Conservation (phyloP, 92 coral and sea anemone genomes). For the Phymanthus crucifer region DNA sequence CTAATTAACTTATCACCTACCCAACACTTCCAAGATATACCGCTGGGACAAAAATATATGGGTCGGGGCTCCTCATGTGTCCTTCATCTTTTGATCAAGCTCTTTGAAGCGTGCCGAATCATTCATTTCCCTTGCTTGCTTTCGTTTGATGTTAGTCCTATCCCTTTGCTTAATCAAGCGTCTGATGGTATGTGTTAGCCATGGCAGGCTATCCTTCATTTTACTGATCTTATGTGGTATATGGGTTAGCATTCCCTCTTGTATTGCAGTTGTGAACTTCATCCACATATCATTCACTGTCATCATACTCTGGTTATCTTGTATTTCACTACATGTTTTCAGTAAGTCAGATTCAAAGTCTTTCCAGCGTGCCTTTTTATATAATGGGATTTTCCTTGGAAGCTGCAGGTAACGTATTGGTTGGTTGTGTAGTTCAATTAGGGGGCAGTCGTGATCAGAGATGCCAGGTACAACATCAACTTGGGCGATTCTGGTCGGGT, state of each 20-base stretch:
- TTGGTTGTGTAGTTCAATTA: conserved; percentile 30
- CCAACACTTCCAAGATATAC: too few species aligned
- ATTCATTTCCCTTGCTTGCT: conserved; percentile 9
- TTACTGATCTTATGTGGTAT: conserved; percentile 32
- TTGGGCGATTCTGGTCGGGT: conserved; percentile 33
- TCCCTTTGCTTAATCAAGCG: conserved; percentile 34
- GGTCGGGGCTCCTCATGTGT: too few species aligned
- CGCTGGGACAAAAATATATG: too few species aligned
- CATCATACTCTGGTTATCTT: conserved; percentile 16
- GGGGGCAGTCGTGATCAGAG: conserved; percentile 63
- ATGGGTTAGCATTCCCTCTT: conserved; percentile 17
- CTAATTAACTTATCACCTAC: too few species aligned
- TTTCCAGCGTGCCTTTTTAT: conserved; percentile 53
- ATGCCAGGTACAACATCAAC: conserved; percentile 46
- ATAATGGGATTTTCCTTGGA: conserved; percentile 59
- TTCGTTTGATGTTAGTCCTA: conserved; percentile 30
- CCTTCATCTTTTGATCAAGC: conserved; percentile 22
- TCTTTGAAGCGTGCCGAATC: background rate
- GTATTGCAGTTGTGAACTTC: conserved; percentile 25
- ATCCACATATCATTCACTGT: conserved; percentile 51
- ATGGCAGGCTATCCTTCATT: conserved; percentile 32
- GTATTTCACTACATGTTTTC: conserved; percentile 14
- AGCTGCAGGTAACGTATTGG: conserved; percentile 52
- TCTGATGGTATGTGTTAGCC: conserved; percentile 38
- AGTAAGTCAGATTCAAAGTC: conserved; percentile 37